Percentiles rank a stretch among this genome's conserved stretches.
phyloP scores from a whole-genome alignment of 2,888 invertebrate species.

The Sarcophaga rosellei region DNA sequence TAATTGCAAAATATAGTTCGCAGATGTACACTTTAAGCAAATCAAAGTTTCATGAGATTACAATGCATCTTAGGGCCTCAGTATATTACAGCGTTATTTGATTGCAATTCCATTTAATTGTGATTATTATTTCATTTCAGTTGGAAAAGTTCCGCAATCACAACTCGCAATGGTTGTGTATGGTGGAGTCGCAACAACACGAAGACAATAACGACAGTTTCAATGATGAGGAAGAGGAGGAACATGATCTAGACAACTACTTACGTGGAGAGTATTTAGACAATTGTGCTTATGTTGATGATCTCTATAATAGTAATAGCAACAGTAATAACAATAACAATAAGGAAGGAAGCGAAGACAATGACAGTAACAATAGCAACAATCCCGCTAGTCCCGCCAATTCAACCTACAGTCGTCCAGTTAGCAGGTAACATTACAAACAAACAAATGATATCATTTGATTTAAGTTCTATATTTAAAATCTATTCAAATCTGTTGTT shows the following conservation, averaged over 20 bases:
- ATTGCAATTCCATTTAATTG: neutral
- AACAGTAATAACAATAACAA: constrained; percentile 45
- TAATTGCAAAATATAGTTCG: no score
- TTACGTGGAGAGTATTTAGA: constrained; percentile 88
- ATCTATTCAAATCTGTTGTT: no score
- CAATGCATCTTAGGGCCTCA: no score
- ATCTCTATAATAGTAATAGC: constrained; percentile 80
- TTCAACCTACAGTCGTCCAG: constrained; percentile 82
- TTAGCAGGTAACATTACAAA: constrained; percentile 81
- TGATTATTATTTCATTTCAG: constrained; percentile 73
- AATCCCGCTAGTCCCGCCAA: constrained; percentile 79
- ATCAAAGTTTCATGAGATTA: no score
- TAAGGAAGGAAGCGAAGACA: constrained; percentile 79
- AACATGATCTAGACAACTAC: constrained; percentile 88
- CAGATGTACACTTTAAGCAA: no score
- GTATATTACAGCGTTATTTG: no score
- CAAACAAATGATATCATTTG: neutral
- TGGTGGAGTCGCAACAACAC: constrained; percentile 89
- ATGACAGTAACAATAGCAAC: constrained; percentile 77
- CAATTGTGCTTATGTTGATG: constrained; percentile 78
- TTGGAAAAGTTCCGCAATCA: constrained; percentile 98
- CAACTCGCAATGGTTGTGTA: constrained; percentile 98
- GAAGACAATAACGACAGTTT: constrained; percentile 82
- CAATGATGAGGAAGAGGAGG: constrained; percentile 82
- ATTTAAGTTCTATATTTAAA: neutral